Evolutionary conservation across 2,113 vertebrate genomes (phyloP).

Genomic region (Dendrocopos noguchii): DNA sequence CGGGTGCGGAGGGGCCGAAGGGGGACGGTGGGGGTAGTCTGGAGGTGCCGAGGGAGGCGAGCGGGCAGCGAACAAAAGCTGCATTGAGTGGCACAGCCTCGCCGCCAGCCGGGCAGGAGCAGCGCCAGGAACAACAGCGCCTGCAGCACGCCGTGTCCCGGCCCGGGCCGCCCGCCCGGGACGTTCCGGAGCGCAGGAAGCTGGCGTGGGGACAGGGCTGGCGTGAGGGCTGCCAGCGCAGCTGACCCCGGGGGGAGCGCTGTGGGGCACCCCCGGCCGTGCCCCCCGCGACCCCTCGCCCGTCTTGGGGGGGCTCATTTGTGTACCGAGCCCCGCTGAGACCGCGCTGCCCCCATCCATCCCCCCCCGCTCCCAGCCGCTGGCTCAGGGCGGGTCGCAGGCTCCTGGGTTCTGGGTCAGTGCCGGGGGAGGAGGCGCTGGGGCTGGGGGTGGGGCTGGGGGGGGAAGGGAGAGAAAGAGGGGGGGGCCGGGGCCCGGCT

Average conservation of each 20-base stretch:
- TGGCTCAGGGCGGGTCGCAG: background rate
- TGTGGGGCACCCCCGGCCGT: background rate
- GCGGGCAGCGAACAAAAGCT: constrained; percentile 36
- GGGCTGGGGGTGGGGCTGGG: background rate
- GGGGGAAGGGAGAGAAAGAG: background rate
- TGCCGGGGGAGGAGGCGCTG: background rate
- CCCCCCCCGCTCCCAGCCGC: background rate
- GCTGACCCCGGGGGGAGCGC: background rate
- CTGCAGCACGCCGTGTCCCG: constrained; percentile 74
- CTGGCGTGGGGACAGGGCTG: constrained; percentile 14
- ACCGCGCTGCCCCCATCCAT: background rate
- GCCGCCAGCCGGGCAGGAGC: constrained; percentile 31
- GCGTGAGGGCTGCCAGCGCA: background rate
- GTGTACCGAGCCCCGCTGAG: background rate
- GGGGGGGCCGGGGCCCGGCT: background rate
- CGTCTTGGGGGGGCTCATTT: background rate
- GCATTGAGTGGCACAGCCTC: constrained; percentile 19
- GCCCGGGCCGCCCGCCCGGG: constrained; percentile 29
- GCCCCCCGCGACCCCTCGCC: background rate
- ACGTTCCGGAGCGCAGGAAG: constrained; percentile 62
- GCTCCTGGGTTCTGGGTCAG: background rate
- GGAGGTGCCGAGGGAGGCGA: constrained; percentile 34
- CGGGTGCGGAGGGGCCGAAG: background rate
- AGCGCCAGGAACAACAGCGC: constrained; percentile 59
- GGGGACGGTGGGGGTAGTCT: background rate